These are phyloP conservation scores for Drosophila ironensis DNA, from an alignment of 1,140 invertebrate genomes.

Conservation along the genomic window DNA sequence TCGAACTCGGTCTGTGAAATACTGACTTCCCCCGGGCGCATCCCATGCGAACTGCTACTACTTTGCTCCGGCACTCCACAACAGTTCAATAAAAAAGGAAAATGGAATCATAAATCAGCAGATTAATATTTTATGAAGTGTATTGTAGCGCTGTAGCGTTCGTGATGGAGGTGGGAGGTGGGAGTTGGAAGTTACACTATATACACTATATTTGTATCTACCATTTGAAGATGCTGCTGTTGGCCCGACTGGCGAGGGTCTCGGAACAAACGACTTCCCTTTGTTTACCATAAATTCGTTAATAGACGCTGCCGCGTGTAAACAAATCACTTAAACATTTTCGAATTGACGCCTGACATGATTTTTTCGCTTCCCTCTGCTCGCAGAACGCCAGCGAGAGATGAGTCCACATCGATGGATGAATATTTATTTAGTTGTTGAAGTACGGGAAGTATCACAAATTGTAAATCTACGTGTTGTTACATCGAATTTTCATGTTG, in stretches of 20 bases:
- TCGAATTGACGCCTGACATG: conserved; percentile 80
- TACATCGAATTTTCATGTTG: conserved; percentile 50
- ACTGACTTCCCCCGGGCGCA: not conserved
- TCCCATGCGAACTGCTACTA: too few species aligned
- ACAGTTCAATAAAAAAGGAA: conserved; percentile 70
- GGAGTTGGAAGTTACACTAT: not conserved
- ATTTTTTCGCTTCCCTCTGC: conserved; percentile 57
- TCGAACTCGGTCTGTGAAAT: conserved; percentile 14
- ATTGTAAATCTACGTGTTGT: conserved; percentile 74
- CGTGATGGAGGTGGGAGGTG: conserved; percentile 10
- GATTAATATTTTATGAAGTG: conserved; percentile 81
- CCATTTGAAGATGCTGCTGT: not conserved
- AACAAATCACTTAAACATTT: conserved; percentile 80
- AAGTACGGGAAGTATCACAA: conserved; percentile 76
- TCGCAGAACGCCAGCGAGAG: conserved; percentile 7
- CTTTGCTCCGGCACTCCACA: not conserved
- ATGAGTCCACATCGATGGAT: conserved; percentile 54
- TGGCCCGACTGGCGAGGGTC: conserved; percentile 1
- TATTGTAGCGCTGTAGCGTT: conserved; percentile 53
- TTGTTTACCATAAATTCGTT: conserved; percentile 81
- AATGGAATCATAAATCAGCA: conserved; percentile 79
- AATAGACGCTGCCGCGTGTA: conserved; percentile 79
- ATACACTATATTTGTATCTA: not conserved
- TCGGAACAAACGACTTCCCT: conserved; percentile 77
- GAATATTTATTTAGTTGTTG: conserved; percentile 77